These are phyloP conservation scores for Epistrophe eligans DNA, from an alignment of 2,888 invertebrate genomes.

Conservation along the genomic window DNA sequence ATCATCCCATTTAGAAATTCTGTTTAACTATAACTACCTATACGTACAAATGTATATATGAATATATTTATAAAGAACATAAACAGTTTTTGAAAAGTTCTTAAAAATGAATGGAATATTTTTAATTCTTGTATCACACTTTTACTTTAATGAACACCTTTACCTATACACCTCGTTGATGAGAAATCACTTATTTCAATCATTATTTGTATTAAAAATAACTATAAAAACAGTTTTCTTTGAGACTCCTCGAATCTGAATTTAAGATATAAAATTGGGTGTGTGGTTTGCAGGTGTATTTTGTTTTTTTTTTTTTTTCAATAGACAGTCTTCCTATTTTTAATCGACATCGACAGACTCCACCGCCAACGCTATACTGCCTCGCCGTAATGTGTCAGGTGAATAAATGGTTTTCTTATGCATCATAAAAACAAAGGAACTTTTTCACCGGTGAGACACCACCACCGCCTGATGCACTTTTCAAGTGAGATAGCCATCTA, in stretches of 20 bases:
- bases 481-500: neutral
- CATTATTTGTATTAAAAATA: constrained; percentile 12
- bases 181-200: constrained; percentile 15
- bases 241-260: neutral
- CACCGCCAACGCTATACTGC: too few relatives aligned
- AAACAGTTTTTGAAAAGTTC: neutral
- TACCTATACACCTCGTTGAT: neutral
- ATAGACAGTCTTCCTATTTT: constrained; percentile 10
- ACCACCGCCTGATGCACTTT: neutral
- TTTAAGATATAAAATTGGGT: neutral
- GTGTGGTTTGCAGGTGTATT: constrained; percentile 4
- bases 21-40: neutral
- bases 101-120: neutral
- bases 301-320: neutral
- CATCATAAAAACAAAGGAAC: constrained; percentile 1
- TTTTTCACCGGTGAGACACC: neutral
- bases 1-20: neutral
- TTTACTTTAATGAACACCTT: constrained; percentile 16
- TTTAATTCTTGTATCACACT: neutral
- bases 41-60: too few relatives aligned
- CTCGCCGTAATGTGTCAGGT: neutral
- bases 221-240: constrained; percentile 9
- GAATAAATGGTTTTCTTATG: constrained; percentile 5
- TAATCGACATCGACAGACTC: constrained; percentile 2
- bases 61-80: neutral